Base-by-base conservation (phyloP, 1,140 invertebrate genomes). In the Colletes gigas region DNA sequence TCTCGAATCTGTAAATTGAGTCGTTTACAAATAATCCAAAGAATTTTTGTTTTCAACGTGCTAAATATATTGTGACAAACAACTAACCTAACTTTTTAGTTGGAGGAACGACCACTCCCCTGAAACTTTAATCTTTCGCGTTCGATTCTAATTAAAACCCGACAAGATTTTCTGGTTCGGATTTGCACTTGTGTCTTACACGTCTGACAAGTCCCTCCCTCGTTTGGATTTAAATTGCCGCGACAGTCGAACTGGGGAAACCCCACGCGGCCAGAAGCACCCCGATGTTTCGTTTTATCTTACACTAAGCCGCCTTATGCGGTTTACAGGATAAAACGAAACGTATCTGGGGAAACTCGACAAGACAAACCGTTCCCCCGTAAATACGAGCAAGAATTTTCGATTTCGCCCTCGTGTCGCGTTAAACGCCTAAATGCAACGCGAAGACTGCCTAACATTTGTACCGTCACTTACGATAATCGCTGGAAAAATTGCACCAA, bases 281-380 rank as follows among this genome's bases (percentile, higher is more conserved):
- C 77, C 77, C 69, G 10, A 73, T 78, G 77, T 78, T 73, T 73
- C 77, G 77, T 78, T 78, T 78, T 78, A 78, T 55, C 69, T 73
- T 78, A 78, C 69, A 47, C 60, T 78, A 73, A 78, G 77, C 77
- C 77, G 77, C 19, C 69, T 78, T 78, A 73, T 47, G 69, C 69
- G 77, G 60, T 78, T 78, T 78, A 78, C 69, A 73, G 69, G 77
- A 72, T 78, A 54, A 72, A 78, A 65, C 50, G 77, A 73, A 78
- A 78, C 60, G 19, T 73, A 78, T 78, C 69, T 69, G 41, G 30
- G 10, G 44, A 30, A 21, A 21, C 19, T 21, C 69, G 50, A 52
- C 59, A 41, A 21, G 54, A 73, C 63, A 39, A 78, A 60, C 47
- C 69, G 39, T 41, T 66, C 47, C 14, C 30, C 10, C 4, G 57